Percentiles rank a stretch among this genome's conserved stretches.
Evolutionary conservation across 2,113 vertebrate species (phyloP).

Genomic region (Maylandia zebra): DNA sequence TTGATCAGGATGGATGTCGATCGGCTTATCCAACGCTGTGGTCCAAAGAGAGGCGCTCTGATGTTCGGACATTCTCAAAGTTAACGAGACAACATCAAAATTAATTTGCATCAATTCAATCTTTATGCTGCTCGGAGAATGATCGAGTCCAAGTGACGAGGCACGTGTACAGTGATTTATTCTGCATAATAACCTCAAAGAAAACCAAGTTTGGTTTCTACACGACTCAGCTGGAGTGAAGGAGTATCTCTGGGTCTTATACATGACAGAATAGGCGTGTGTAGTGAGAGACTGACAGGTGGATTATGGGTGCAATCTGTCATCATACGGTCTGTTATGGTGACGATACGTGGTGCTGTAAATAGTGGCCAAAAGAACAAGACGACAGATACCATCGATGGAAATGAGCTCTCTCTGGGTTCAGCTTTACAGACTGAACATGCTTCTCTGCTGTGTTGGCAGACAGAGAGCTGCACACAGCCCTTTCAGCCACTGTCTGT

Average conservation of each 20-base stretch:
- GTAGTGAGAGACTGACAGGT: not conserved
- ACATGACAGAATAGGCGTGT: not conserved
- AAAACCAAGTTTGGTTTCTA: not conserved
- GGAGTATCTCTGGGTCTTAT: not conserved
- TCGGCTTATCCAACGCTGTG: not conserved
- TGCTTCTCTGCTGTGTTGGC: not conserved
- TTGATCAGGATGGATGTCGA: not conserved
- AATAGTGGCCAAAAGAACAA: not conserved
- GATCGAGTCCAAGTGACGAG: not conserved
- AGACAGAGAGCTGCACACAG: not conserved
- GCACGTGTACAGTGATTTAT: rapidly evolving
- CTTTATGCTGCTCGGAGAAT: rapidly evolving
- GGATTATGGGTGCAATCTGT: not conserved
- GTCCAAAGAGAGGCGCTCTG: not conserved
- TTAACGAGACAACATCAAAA: not conserved
- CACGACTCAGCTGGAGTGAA: not conserved
- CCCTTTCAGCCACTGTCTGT: not conserved
- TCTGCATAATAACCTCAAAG: not conserved
- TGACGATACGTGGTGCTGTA: not conserved
- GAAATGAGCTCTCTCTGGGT: not conserved
- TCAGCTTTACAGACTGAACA: not conserved
- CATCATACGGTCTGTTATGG: not conserved
- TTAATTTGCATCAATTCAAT: rapidly evolving
- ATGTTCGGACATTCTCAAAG: not conserved
- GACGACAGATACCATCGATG: not conserved